Conservation (phyloP, 2,797 vertebrate species). For the Acanthiza pusilla region DNA sequence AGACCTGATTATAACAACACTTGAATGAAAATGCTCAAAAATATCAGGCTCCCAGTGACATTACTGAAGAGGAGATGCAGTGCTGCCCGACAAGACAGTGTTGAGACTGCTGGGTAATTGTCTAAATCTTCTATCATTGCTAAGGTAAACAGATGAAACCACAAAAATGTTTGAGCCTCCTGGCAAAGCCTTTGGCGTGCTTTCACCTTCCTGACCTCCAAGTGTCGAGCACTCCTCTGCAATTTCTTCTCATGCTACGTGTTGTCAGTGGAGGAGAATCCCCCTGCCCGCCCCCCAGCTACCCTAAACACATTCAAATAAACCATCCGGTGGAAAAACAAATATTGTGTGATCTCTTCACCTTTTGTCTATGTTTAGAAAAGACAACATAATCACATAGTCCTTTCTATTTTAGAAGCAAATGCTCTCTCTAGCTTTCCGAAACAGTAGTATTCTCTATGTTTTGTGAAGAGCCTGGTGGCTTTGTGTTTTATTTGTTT, state of each 20-base stretch:
- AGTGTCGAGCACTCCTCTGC: not conserved
- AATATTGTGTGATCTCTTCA: slow-evolving; percentile 37
- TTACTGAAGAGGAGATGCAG: not conserved
- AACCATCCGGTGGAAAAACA: slow-evolving; percentile 6
- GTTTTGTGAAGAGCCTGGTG: not conserved
- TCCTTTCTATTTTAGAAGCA: not conserved
- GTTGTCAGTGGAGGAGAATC: not conserved
- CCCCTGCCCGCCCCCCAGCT: too few species aligned
- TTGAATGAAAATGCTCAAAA: not conserved
- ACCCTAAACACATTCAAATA: not conserved
- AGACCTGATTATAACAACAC: not conserved
- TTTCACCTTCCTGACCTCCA: slow-evolving; percentile 52
- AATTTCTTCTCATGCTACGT: not conserved
- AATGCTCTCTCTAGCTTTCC: not conserved
- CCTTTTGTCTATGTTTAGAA: slow-evolving; percentile 20
- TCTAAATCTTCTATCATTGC: slow-evolving; percentile 43
- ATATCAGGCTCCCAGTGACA: not conserved
- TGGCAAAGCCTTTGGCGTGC: not conserved
- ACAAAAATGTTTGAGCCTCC: slow-evolving; percentile 34
- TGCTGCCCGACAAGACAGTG: not conserved
- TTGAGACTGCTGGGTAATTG: slow-evolving; percentile 7
- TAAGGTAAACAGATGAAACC: slow-evolving; percentile 53
- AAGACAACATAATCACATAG: not conserved
- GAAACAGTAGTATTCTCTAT: not conserved
- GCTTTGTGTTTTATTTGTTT: not conserved